Conservation (phyloP, 1,140 invertebrate species). For the Cherax destructor region DNA sequence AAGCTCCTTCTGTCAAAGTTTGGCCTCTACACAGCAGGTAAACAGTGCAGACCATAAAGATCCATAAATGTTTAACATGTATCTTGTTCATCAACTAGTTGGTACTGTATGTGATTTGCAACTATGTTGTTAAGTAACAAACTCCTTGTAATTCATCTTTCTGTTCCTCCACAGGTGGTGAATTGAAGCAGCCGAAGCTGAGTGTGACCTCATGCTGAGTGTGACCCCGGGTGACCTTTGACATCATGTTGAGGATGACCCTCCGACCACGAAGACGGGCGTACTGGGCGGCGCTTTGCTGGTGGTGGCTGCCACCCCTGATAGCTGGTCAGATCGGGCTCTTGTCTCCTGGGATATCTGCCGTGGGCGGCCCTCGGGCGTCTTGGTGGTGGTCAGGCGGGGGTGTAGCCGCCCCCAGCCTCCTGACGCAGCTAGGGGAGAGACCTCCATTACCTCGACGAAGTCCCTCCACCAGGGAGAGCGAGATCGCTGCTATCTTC, state of each 20-base stretch:
- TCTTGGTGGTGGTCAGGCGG: neutral
- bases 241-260: neutral
- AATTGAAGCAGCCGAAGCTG: no score
- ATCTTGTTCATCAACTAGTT: no score
- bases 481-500: conserved; percentile 60
- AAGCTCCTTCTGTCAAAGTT: no score
- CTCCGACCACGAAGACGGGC: neutral
- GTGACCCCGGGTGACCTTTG: neutral
- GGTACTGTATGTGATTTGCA: no score
- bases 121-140: no score
- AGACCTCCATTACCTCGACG: conserved; percentile 6
- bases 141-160: no score
- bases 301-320: neutral
- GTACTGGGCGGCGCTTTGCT: neutral
- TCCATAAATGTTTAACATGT: no score
- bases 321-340: conserved; percentile 19
- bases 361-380: neutral
- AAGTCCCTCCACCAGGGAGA: conserved; percentile 32
- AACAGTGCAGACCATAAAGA: no score
- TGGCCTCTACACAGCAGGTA: no score
- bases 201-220: neutral
- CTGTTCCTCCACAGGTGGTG: neutral
- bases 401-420: neutral
- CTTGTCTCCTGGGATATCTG: conserved; percentile 1
- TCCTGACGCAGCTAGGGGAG: neutral